Conservation (phyloP, 1,140 invertebrate genomes). For the Ceratina australensis region DNA sequence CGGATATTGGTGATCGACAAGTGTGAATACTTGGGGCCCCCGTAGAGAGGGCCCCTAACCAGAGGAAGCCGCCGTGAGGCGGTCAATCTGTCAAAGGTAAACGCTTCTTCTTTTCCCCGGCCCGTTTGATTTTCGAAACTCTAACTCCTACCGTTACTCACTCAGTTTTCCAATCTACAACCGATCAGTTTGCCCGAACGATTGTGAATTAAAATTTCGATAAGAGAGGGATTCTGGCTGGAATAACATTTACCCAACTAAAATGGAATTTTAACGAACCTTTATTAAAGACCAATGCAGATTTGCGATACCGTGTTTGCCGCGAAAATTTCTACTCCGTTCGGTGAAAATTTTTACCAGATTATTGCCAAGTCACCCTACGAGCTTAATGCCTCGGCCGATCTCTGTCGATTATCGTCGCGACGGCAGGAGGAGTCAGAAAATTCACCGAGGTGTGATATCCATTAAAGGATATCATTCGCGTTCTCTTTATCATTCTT, state of each 20-base stretch:
- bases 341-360: not conserved
- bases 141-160: not conserved
- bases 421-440: not conserved
- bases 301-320: conserved; percentile 9
- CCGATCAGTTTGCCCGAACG: not conserved
- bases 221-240: not conserved
- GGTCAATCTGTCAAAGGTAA: conserved; percentile 66
- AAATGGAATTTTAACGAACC: conserved; percentile 38
- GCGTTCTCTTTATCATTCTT: not conserved
- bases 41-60: conserved; percentile 71
- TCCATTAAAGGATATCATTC: too few species aligned
- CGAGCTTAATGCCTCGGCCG: not conserved
- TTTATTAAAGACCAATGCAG: not conserved
- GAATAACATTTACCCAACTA: conserved; percentile 27
- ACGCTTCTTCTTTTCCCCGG: not conserved
- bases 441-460: not conserved
- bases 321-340: not conserved
- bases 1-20: conserved; percentile 66
- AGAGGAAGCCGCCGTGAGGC: conserved; percentile 70
- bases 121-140: not conserved
- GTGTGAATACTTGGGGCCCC: conserved; percentile 67
- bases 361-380: not conserved
- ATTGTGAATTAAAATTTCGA: conserved; percentile 35
- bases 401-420: not conserved
- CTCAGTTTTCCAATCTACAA: too few species aligned